phyloP scores from a whole-genome alignment of 2,797 vertebrate species.

The Nasua narica region DNA sequence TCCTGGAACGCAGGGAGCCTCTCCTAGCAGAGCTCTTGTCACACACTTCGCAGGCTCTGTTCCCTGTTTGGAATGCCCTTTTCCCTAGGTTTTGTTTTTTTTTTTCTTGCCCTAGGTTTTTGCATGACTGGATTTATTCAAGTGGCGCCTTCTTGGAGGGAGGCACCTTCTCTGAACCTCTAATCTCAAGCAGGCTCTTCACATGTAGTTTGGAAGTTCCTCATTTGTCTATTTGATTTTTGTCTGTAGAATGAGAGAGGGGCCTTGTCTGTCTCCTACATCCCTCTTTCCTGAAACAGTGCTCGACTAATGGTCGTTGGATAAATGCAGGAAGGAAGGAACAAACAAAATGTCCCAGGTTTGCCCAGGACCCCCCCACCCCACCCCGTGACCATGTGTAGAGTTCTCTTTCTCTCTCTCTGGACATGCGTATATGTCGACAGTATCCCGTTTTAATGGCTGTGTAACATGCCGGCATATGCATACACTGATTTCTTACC shows the following conservation, averaged over 20 bases:
- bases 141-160: neutral
- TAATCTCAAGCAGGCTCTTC: neutral
- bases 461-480: neutral
- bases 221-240: neutral
- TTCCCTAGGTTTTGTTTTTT: neutral
- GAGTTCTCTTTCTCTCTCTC: neutral
- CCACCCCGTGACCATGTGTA: neutral
- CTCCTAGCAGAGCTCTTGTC: neutral
- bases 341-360: fast-evolving
- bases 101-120: neutral
- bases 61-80: neutral
- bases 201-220: neutral
- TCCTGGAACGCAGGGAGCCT: neutral
- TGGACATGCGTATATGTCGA: neutral
- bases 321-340: neutral
- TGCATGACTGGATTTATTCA: neutral
- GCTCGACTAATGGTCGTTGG: neutral
- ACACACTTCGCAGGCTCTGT: neutral
- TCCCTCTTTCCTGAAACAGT: neutral
- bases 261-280: neutral
- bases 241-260: neutral
- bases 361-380: neutral
- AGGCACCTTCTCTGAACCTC: neutral
- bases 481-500: neutral
- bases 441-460: neutral